phyloP scores from a whole-genome alignment of 2,888 invertebrate genomes.

The Daptonema setosum region DNA sequence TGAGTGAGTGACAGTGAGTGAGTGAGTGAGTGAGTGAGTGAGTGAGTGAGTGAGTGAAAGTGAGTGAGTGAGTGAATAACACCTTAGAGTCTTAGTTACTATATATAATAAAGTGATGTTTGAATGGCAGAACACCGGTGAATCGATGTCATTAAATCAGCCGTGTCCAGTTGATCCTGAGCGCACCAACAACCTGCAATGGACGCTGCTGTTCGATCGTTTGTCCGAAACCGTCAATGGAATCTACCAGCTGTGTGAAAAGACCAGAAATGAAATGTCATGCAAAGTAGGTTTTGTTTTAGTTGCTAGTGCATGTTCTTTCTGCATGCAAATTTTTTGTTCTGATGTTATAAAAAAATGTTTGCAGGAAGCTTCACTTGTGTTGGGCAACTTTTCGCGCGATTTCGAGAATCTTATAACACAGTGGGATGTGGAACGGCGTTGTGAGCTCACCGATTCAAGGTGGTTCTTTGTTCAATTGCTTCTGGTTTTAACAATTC shows the following conservation, averaged over 20 bases:
- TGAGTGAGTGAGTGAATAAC: too few relatives aligned
- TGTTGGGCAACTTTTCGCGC: conserved; percentile 72
- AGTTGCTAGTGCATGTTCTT: background rate
- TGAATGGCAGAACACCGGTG: too few relatives aligned
- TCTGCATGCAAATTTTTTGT: conserved; percentile 1
- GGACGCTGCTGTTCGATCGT: conserved; percentile 84
- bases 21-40: too few relatives aligned
- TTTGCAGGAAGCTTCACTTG: conserved; percentile 67
- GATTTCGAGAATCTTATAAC: conserved; percentile 82
- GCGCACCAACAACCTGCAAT: too few relatives aligned
- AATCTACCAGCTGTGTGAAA: conserved; percentile 82
- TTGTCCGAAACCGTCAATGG: conserved; percentile 74
- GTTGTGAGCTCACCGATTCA: conserved; percentile 65
- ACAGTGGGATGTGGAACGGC: conserved; percentile 41
- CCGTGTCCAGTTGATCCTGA: too few relatives aligned
- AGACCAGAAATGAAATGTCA: conserved; percentile 73
- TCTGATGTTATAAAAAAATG: background rate
- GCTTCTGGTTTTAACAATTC: too few relatives aligned
- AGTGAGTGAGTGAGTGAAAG: too few relatives aligned
- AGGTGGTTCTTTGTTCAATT: too few relatives aligned
- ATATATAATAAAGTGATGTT: too few relatives aligned
- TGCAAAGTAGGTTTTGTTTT: conserved; percentile 42
- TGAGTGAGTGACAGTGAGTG: too few relatives aligned
- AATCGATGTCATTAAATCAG: too few relatives aligned
- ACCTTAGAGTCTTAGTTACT: too few relatives aligned